These are phyloP conservation scores for Chrysolophus pictus DNA, from an alignment of 2,797 vertebrate genomes.

Conservation along the genomic window DNA sequence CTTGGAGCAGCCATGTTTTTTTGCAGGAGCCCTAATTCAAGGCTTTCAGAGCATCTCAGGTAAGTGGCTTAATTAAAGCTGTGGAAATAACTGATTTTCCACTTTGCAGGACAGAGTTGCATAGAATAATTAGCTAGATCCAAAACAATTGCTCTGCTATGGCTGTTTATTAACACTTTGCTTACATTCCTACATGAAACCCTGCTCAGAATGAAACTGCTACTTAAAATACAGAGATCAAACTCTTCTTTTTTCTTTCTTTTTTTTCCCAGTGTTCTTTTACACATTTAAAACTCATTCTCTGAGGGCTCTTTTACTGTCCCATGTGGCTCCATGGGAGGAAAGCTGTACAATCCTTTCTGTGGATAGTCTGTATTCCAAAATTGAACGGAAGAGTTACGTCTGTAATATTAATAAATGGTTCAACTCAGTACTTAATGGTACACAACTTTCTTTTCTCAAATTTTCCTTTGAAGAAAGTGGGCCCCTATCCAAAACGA, in stretches of 20 bases:
- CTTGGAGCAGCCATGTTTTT: not conserved
- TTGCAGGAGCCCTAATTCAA: not conserved
- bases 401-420: not conserved
- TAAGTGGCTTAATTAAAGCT: not conserved
- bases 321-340: not conserved
- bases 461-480: not conserved
- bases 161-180: not conserved
- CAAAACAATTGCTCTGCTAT: not conserved
- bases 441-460: not conserved
- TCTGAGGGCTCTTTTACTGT: conserved; percentile 2
- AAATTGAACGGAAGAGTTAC: not conserved
- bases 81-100: not conserved
- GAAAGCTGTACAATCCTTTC: not conserved
- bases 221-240: not conserved
- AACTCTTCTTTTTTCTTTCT: not conserved
- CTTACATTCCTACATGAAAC: not conserved
- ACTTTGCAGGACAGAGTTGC: not conserved
- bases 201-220: not conserved
- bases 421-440: not conserved
- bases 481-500: not conserved
- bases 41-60: not conserved
- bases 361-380: not conserved
- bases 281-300: not conserved
- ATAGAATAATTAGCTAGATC: not conserved
- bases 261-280: not conserved